These are phyloP conservation scores for Macrophya annulata DNA, from an alignment of 2,888 invertebrate species.

Conservation along the genomic window DNA sequence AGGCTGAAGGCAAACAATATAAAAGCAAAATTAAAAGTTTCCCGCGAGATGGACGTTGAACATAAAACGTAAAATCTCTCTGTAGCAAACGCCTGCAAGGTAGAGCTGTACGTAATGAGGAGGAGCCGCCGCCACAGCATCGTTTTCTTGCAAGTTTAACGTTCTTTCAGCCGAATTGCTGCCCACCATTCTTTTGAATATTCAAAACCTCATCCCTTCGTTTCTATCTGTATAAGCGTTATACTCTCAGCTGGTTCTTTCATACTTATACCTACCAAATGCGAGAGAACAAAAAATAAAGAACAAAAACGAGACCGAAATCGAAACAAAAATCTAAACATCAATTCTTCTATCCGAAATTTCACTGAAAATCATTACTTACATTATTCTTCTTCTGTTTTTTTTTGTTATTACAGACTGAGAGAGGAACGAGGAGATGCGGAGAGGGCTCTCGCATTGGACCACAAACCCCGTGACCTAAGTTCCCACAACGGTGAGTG, in stretches of 20 bases:
- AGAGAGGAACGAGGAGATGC: slow-evolving; percentile 93
- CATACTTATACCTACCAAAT: no score
- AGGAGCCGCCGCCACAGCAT: neutral
- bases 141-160: slow-evolving; percentile 40
- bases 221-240: neutral
- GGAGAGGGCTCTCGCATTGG: slow-evolving; percentile 90
- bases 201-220: slow-evolving; percentile 13
- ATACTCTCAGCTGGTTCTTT: neutral
- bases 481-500: slow-evolving; percentile 93
- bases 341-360: neutral
- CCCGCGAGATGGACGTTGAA: slow-evolving; percentile 57
- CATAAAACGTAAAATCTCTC: slow-evolving; percentile 38
- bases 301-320: neutral
- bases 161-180: slow-evolving; percentile 29
- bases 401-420: slow-evolving; percentile 86
- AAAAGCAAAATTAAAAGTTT: slow-evolving; percentile 71
- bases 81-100: slow-evolving; percentile 23
- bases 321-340: neutral
- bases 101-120: slow-evolving; percentile 18
- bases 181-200: slow-evolving; percentile 26
- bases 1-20: slow-evolving; percentile 62
- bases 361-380: neutral
- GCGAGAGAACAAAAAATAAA: neutral
- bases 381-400: slow-evolving; percentile 18
- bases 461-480: slow-evolving; percentile 91